Base-by-base conservation (phyloP, 2,888 invertebrate genomes). In the Biston betularia region DNA sequence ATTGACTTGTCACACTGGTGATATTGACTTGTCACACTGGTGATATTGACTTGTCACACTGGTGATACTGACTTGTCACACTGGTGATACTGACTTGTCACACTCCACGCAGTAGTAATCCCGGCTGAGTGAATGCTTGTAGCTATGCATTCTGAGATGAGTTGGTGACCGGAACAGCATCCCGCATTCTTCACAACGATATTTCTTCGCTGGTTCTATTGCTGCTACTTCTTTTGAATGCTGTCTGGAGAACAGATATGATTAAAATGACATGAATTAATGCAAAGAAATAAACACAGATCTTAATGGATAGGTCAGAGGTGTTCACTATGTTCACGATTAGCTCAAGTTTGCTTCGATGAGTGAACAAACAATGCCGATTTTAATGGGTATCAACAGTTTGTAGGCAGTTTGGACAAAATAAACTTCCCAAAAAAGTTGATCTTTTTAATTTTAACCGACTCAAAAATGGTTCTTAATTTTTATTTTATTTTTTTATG, bases 61-160 rank as follows among this genome's bases (percentile, higher is more conserved):
- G n/a, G 34, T 12, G 6, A 35, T 11, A 52, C 35, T 33, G n/a
- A 10, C 8, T 5, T 52, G 50, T 35, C 50, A 52, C 50, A 52
- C 14, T 35, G 35, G 12, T 14, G 24, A 46, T 24, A 65, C 62
- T 57, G 6, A 66, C 66, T 66, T 66, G 67, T 91, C 87, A 69
- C 90, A 92, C 71, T 91, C 92, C 0, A 92, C 91, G 71, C 92
- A 92, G 70, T 90, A 91, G 66, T 76, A 87, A n/a, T 88, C 79
- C 45, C 81, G 75, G 0, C 46, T 66, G 12, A 73, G 62, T 0
- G 85, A 79, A 48, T 92, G 92, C 53, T 86, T 89, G 46, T 76
- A 67, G 71, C 80, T 74, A 68, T 92, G 92, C 11, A 79, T 80
- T 66, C 74, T 77, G 8, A 92, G 75, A 2, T 80, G 82, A 0